Evolutionary conservation across 2,888 invertebrate genomes (phyloP).

Genomic region (Drosophila phalerata): DNA sequence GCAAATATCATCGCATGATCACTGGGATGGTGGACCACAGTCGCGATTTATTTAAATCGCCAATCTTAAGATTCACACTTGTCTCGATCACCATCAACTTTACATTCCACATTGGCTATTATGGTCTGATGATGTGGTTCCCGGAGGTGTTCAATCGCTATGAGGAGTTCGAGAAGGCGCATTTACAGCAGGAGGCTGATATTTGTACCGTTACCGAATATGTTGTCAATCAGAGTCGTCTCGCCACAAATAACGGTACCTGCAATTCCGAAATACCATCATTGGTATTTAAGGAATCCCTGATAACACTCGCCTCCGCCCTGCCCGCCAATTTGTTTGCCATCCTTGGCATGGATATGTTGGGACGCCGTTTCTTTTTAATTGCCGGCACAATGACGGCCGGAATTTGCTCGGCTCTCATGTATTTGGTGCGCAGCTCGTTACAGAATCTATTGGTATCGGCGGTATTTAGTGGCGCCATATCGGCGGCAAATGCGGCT

Average conservation of each 20-base stretch:
- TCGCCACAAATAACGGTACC: slow-evolving; percentile 87
- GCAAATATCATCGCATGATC: slow-evolving; percentile 91
- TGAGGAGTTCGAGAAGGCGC: slow-evolving; percentile 91
- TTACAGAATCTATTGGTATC: slow-evolving; percentile 93
- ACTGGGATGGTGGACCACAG: slow-evolving; percentile 92
- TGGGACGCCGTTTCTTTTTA: slow-evolving; percentile 91
- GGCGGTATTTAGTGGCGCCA: slow-evolving; percentile 94
- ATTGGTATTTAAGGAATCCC: slow-evolving; percentile 93
- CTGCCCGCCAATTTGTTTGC: slow-evolving; percentile 94
- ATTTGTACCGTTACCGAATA: slow-evolving; percentile 92
- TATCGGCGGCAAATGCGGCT: slow-evolving; percentile 95
- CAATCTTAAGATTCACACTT: slow-evolving; percentile 92
- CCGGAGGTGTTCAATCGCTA: slow-evolving; percentile 97
- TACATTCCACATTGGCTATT: slow-evolving; percentile 97
- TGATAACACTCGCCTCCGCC: slow-evolving; percentile 94
- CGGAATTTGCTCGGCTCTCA: slow-evolving; percentile 92
- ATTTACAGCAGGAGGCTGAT: slow-evolving; percentile 88
- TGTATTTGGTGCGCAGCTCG: slow-evolving; percentile 94
- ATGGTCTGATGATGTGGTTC: slow-evolving; percentile 99
- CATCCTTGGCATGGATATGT: slow-evolving; percentile 92
- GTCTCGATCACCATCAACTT: slow-evolving; percentile 96
- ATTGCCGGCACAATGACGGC: slow-evolving; percentile 95
- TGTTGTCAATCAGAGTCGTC: slow-evolving; percentile 88
- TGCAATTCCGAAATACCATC: slow-evolving; percentile 91
- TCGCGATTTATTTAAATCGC: slow-evolving; percentile 92